These are phyloP conservation scores for Syncerus caffer DNA, from an alignment of 2,797 vertebrate species.

Conservation along the genomic window DNA sequence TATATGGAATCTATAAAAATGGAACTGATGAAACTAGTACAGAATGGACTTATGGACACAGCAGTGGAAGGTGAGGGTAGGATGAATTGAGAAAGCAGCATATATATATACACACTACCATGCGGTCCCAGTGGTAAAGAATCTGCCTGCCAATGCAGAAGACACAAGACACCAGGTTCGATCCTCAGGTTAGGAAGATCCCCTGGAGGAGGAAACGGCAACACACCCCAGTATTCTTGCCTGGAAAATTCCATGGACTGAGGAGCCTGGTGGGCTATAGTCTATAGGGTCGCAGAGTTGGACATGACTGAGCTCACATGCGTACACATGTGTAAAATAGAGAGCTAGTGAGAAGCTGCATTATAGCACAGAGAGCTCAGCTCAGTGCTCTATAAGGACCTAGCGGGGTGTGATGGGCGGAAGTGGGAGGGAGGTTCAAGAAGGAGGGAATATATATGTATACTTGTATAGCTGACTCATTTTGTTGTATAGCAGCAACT, in stretches of 20 bases:
- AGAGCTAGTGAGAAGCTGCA: background rate
- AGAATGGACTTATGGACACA: background rate
- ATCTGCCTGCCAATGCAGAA: background rate
- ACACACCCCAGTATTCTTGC: background rate
- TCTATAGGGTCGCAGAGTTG: background rate
- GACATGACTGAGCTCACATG: background rate
- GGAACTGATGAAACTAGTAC: background rate
- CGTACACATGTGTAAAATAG: background rate
- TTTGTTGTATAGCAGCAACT: background rate
- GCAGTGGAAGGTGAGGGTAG: background rate
- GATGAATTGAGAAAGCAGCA: background rate
- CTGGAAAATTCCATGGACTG: background rate
- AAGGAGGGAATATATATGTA: background rate
- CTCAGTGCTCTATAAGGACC: background rate
- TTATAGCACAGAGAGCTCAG: background rate
- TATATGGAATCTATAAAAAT: background rate
- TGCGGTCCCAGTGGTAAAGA: background rate
- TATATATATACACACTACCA: background rate
- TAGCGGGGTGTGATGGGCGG: background rate
- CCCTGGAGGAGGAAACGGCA: background rate
- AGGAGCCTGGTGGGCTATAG: background rate
- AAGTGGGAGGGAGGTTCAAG: background rate
- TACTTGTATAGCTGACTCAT: background rate
- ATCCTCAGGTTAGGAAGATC: background rate
- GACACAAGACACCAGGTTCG: background rate